Percentiles rank a stretch among this genome's conserved stretches.
phyloP scores from a whole-genome alignment of 2,888 invertebrate species.

The Pristionchus fissidentatus region DNA sequence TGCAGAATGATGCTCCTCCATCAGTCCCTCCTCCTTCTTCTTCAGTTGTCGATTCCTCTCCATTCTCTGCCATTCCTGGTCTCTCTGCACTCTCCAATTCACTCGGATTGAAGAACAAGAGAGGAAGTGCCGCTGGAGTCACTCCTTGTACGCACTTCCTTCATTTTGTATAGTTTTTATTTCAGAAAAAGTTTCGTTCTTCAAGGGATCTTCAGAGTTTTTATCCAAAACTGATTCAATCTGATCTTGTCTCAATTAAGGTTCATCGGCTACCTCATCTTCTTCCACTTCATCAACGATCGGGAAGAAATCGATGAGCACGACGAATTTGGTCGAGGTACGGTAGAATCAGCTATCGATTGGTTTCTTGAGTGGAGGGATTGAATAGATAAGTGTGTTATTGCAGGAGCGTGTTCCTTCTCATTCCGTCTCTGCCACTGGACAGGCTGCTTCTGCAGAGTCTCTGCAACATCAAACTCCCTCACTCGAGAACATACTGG shows the following conservation, averaged over 20 bases:
- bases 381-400: slow-evolving; percentile 29
- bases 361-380: no score
- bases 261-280: slow-evolving; percentile 45
- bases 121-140: slow-evolving; percentile 41
- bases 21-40: neutral
- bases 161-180: neutral
- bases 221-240: neutral
- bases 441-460: slow-evolving; percentile 78
- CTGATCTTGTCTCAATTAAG: neutral
- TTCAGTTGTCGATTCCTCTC: neutral
- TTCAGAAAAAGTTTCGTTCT: neutral
- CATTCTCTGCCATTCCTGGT: slow-evolving; percentile 20
- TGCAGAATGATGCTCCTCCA: neutral
- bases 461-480: slow-evolving; percentile 76
- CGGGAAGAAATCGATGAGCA: slow-evolving; percentile 75
- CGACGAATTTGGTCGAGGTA: slow-evolving; percentile 74
- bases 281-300: slow-evolving; percentile 41
- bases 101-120: slow-evolving; percentile 33
- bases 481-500: slow-evolving; percentile 74
- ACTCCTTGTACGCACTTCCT: neutral
- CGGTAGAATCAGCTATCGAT: neutral
- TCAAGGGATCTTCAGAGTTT: no score
- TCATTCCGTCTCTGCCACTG: slow-evolving; percentile 77
- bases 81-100: slow-evolving; percentile 26
- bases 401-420: slow-evolving; percentile 50